phyloP scores from a whole-genome alignment of 2,888 invertebrate genomes.

The Abrostola triplasia region DNA sequence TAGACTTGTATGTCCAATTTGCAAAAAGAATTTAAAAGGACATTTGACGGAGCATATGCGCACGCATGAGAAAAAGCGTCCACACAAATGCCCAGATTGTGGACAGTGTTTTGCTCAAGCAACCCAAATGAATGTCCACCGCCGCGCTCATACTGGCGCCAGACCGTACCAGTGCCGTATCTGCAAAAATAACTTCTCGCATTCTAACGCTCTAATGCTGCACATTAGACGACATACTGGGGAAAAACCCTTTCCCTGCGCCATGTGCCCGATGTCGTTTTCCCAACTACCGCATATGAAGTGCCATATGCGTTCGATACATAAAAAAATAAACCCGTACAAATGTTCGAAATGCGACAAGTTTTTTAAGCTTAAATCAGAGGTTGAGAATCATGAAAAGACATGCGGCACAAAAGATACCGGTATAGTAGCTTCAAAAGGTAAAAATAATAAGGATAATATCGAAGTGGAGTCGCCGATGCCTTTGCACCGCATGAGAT shows the following conservation, averaged over 20 bases:
- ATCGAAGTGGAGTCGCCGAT: slow-evolving; percentile 85
- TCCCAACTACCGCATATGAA: slow-evolving; percentile 95
- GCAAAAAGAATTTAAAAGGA: slow-evolving; percentile 94
- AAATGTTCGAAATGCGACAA: slow-evolving; percentile 92
- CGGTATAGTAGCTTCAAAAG: slow-evolving; percentile 42
- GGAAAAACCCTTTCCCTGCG: slow-evolving; percentile 93
- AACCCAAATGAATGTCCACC: slow-evolving; percentile 94
- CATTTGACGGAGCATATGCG: slow-evolving; percentile 95
- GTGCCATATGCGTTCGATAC: slow-evolving; percentile 95
- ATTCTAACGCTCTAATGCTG: slow-evolving; percentile 94
- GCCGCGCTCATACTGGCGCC: slow-evolving; percentile 94
- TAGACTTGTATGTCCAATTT: slow-evolving; percentile 93
- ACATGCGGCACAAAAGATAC: slow-evolving; percentile 76
- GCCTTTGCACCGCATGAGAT: slow-evolving; percentile 92
- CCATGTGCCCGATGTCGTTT: slow-evolving; percentile 92
- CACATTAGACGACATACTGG: slow-evolving; percentile 95
- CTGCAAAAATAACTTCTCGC: slow-evolving; percentile 93
- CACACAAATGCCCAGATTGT: slow-evolving; percentile 93
- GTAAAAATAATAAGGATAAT: slow-evolving; percentile 29
- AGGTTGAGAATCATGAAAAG: slow-evolving; percentile 90
- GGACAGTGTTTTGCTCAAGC: slow-evolving; percentile 94
- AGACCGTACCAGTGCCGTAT: slow-evolving; percentile 95
- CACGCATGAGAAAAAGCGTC: slow-evolving; percentile 92
- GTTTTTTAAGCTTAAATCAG: slow-evolving; percentile 93
- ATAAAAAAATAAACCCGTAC: slow-evolving; percentile 93